Evolutionary conservation across 1,140 invertebrate species (phyloP).

Genomic region (Mya arenaria): DNA sequence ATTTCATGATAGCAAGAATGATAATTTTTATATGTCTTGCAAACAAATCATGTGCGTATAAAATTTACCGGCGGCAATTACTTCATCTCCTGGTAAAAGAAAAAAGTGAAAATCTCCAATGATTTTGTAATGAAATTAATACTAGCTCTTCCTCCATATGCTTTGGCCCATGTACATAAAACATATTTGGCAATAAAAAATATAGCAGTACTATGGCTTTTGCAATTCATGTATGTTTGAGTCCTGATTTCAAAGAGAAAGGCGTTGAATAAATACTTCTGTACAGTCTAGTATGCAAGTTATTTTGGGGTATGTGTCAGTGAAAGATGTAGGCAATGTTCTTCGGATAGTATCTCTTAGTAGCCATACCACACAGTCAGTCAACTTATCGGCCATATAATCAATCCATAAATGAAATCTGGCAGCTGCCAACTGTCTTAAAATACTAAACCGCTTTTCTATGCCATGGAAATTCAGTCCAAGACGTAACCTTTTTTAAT

Average conservation of each 20-base stretch:
- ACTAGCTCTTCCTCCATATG: slow-evolving; percentile 67
- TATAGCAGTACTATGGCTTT: slow-evolving; percentile 64
- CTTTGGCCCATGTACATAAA: slow-evolving; percentile 70
- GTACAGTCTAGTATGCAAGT: slow-evolving; percentile 63
- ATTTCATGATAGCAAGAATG: not conserved
- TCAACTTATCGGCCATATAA: not conserved
- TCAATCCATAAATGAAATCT: slow-evolving; percentile 19
- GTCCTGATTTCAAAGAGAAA: slow-evolving; percentile 8
- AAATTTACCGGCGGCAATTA: slow-evolving; percentile 67
- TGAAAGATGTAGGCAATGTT: slow-evolving; percentile 40
- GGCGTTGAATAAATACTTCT: slow-evolving; percentile 60
- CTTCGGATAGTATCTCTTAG: slow-evolving; percentile 46
- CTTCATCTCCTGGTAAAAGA: slow-evolving; percentile 62
- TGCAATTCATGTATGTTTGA: slow-evolving; percentile 56
- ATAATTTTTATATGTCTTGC: not conserved
- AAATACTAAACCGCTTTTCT: not conserved
- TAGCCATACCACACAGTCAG: slow-evolving; percentile 41
- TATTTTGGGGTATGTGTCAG: slow-evolving; percentile 18
- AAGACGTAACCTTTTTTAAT: not conserved
- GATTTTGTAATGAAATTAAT: slow-evolving; percentile 70
- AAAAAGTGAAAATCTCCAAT: slow-evolving; percentile 65
- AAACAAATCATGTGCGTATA: slow-evolving; percentile 20
- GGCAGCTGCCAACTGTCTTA: not conserved
- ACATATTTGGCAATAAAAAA: slow-evolving; percentile 69
- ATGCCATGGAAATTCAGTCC: not conserved